phyloP scores from a whole-genome alignment of 2,797 vertebrate genomes.

The Ispidina lecontei region DNA sequence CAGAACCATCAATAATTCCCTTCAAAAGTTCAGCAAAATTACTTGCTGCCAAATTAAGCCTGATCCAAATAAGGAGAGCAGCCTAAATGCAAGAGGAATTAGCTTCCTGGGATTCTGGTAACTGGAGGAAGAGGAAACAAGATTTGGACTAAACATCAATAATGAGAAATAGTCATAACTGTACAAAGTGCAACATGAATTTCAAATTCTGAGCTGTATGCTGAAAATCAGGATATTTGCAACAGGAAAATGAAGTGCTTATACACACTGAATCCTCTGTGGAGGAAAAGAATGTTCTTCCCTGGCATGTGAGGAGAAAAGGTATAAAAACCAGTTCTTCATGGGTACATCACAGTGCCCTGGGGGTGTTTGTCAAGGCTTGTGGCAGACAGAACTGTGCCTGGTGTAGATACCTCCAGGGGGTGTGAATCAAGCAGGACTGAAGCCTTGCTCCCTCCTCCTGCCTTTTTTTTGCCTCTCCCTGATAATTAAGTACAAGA shows the following conservation, averaged over 20 bases:
- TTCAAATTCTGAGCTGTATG: not conserved
- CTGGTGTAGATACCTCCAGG: not conserved
- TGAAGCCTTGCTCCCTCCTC: not conserved
- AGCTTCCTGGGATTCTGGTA: not conserved
- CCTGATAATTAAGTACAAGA: not conserved
- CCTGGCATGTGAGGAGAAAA: not conserved
- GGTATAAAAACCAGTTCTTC: constrained; percentile 2
- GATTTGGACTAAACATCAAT: not conserved
- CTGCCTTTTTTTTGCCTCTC: not conserved
- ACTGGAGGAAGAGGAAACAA: not conserved
- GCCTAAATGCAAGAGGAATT: not conserved
- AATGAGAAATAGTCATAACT: not conserved
- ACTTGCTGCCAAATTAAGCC: not conserved
- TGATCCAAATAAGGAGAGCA: not conserved
- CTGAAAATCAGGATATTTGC: not conserved
- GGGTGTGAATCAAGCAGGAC: not conserved
- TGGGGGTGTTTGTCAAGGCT: not conserved
- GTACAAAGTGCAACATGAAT: not conserved
- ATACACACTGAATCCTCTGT: not conserved
- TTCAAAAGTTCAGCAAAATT: not conserved
- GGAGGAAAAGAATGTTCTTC: not conserved
- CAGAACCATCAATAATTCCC: not conserved
- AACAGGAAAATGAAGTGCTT: not conserved
- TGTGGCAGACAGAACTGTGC: not conserved
- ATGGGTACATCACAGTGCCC: not conserved